Evolutionary conservation across 2,113 vertebrate species (phyloP).

Genomic region (Natator depressus): DNA sequence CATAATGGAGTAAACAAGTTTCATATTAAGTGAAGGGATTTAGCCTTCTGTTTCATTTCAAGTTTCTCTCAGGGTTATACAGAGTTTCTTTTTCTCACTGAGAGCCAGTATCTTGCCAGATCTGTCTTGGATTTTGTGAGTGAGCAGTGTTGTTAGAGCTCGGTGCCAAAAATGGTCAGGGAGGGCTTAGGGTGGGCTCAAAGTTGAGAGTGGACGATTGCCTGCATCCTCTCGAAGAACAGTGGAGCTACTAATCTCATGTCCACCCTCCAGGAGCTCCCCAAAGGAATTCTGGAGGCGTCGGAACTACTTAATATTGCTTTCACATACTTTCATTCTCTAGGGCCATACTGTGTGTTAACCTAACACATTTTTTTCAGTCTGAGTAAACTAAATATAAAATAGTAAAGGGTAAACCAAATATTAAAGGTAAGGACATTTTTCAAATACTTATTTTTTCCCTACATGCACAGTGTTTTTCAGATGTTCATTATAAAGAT

Average conservation of each 20-base stretch:
- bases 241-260: background rate
- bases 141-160: background rate
- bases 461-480: background rate
- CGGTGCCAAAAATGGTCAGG: background rate
- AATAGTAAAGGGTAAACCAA: background rate
- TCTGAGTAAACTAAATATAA: background rate
- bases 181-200: background rate
- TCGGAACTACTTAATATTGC: background rate
- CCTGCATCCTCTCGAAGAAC: background rate
- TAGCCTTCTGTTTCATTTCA: background rate
- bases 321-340: background rate
- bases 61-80: background rate
- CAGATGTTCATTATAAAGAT: background rate
- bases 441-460: background rate
- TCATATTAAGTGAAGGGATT: background rate
- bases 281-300: background rate
- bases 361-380: background rate
- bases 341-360: background rate
- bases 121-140: background rate
- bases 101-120: background rate
- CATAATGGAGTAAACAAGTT: background rate
- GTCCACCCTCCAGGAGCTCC: background rate
- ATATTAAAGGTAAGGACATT: background rate
- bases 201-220: background rate
- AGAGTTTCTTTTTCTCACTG: background rate